Percentiles rank a stretch among this genome's conserved stretches.
phyloP scores from a whole-genome alignment of 2,797 vertebrate genomes.

The Lindbergichthys nudifrons region DNA sequence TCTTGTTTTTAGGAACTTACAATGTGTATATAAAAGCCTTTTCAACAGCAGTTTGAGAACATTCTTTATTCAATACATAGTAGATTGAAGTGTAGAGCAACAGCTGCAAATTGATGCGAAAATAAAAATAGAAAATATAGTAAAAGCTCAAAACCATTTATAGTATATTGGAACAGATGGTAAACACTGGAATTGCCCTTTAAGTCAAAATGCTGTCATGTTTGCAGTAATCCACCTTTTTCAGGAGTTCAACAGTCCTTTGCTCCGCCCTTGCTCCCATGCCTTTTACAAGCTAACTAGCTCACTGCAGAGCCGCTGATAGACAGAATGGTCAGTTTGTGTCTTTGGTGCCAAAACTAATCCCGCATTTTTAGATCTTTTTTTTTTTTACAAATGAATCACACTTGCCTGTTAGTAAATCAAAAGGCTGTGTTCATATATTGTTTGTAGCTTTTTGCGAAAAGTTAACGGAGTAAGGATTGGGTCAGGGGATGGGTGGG shows the following conservation, averaged over 20 bases:
- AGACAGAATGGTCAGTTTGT: constrained; percentile 21
- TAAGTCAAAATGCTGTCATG: background rate
- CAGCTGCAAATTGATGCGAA: background rate
- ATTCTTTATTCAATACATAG: background rate
- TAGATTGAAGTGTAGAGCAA: background rate
- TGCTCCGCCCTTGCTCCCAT: constrained; percentile 49
- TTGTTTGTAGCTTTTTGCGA: too few species aligned
- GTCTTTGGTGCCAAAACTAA: background rate
- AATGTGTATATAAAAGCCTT: background rate
- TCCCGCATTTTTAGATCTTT: background rate
- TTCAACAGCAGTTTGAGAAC: constrained; percentile 19
- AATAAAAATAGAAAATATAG: background rate
- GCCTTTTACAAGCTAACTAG: constrained; percentile 49
- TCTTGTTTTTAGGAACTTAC: constrained; percentile 1
- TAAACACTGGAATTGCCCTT: constrained; percentile 34
- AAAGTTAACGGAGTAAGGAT: too few species aligned
- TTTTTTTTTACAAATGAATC: too few species aligned
- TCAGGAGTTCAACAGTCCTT: constrained; percentile 32
- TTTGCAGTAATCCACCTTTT: background rate
- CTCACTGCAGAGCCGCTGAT: constrained; percentile 64
- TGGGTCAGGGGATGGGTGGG: too few species aligned
- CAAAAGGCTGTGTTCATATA: too few species aligned
- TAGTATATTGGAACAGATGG: background rate
- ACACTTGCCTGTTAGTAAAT: too few species aligned
- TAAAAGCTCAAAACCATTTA: background rate